Conservation (phyloP, 2,888 invertebrate genomes). For the Horisme vitalbata region DNA sequence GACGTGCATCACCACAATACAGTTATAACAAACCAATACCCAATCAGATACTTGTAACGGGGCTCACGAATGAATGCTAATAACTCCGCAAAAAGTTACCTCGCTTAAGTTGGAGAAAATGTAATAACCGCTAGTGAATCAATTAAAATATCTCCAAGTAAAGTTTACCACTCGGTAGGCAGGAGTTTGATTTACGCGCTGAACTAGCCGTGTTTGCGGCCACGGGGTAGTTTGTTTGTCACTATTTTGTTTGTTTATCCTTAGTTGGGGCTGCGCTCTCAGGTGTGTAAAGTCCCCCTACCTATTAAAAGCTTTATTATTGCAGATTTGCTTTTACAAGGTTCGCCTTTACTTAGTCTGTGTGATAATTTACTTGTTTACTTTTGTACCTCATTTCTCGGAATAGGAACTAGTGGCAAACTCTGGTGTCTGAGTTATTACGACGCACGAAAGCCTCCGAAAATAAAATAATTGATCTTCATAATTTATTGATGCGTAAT, state of each 20-base stretch:
- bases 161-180: constrained; percentile 45
- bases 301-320: constrained; percentile 21
- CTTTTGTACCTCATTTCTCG: too few species aligned
- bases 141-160: constrained; percentile 58
- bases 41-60: constrained; percentile 15
- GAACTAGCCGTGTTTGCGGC: constrained; percentile 35
- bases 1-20: not conserved
- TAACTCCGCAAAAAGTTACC: constrained; percentile 18
- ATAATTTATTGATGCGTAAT: too few species aligned
- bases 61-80: constrained; percentile 11
- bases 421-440: too few species aligned
- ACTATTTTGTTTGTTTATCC: constrained; percentile 36
- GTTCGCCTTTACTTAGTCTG: constrained; percentile 7
- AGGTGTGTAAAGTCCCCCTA: constrained; percentile 22
- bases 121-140: constrained; percentile 39
- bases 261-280: constrained; percentile 20
- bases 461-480: too few species aligned
- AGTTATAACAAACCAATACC: constrained; percentile 7
- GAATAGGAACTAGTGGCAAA: too few species aligned
- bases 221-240: constrained; percentile 33
- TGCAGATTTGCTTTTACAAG: constrained; percentile 9
- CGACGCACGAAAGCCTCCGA: too few species aligned
- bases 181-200: constrained; percentile 54
- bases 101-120: constrained; percentile 27
- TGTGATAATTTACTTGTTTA: too few species aligned